These are phyloP conservation scores for Stenolophus ochropezus DNA, from an alignment of 2,888 invertebrate species.

Conservation along the genomic window DNA sequence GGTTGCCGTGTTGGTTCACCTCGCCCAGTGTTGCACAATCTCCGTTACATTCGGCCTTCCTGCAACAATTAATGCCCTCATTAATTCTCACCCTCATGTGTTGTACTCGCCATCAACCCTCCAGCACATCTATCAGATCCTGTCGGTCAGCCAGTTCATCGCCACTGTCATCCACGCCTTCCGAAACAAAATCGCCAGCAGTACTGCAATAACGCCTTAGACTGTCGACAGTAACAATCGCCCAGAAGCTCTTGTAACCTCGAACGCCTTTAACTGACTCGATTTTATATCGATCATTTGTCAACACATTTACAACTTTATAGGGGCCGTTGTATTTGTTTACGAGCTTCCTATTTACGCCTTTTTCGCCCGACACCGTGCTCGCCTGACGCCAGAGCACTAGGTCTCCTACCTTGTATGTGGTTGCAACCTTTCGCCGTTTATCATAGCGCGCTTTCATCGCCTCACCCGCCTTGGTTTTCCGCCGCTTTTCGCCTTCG, in stretches of 20 bases:
- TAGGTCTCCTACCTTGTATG: slow-evolving; percentile 60
- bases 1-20: too few species aligned
- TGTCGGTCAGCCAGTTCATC: too few species aligned
- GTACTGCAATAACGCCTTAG: slow-evolving; percentile 39
- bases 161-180: too few species aligned
- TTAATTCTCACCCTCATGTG: too few species aligned
- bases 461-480: too few species aligned
- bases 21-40: too few species aligned
- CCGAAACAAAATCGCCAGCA: not conserved
- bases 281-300: slow-evolving; percentile 61
- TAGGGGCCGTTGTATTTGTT: slow-evolving; percentile 63
- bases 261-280: slow-evolving; percentile 58
- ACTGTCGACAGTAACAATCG: slow-evolving; percentile 43
- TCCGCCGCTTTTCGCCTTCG: too few species aligned
- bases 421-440: slow-evolving; percentile 61
- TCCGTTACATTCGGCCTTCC: too few species aligned
- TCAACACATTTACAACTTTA: slow-evolving; percentile 56
- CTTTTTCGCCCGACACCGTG: slow-evolving; percentile 57
- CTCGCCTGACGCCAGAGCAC: slow-evolving; percentile 62
- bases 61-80: too few species aligned
- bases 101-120: too few species aligned
- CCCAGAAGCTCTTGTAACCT: slow-evolving; percentile 47
- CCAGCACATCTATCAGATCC: too few species aligned
- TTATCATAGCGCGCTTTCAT: not conserved
- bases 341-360: slow-evolving; percentile 62